phyloP scores from a whole-genome alignment of 2,888 invertebrate genomes.

The Nephrotoma appendiculata region DNA sequence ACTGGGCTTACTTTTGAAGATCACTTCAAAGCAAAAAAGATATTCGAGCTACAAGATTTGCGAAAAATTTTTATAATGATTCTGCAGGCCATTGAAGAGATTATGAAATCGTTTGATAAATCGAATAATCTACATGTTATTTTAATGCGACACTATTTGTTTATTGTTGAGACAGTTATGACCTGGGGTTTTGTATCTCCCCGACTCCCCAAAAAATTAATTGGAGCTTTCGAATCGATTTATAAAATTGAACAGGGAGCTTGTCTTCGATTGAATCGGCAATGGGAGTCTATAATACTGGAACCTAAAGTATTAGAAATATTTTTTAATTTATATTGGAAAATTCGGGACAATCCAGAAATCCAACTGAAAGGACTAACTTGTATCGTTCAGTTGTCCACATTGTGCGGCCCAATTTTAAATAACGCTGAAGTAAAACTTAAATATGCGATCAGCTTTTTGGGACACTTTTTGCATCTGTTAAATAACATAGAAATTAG shows the following conservation, averaged over 20 bases:
- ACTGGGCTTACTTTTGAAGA: conserved; percentile 80
- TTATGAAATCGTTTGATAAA: conserved; percentile 28
- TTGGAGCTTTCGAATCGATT: conserved; percentile 54
- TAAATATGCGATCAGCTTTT: conserved; percentile 42
- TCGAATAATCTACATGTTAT: conserved; percentile 27
- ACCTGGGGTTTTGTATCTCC: conserved; percentile 69
- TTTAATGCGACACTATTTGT: conserved; percentile 52
- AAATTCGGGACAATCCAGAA: conserved; percentile 59
- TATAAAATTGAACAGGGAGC: conserved; percentile 51
- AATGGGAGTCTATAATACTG: conserved; percentile 64
- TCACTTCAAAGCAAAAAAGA: conserved; percentile 68
- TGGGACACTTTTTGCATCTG: conserved; percentile 45
- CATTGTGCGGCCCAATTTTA: conserved; percentile 46
- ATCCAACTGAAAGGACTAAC: conserved; percentile 64
- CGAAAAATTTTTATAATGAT: conserved; percentile 61
- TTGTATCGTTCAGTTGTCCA: conserved; percentile 68
- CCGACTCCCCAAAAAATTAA: conserved; percentile 49
- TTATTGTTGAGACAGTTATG: conserved; percentile 62
- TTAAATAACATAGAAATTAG: conserved; percentile 41
- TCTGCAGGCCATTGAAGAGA: conserved; percentile 12
- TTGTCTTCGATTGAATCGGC: conserved; percentile 38
- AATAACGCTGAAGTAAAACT: conserved; percentile 33
- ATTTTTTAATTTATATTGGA: conserved; percentile 71
- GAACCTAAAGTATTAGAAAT: conserved; percentile 59
- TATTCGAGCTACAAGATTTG: conserved; percentile 69